A percentile compares a stretch with the other conserved stretches of the same genome.
Conservation (phyloP, 2,113 vertebrate species). For the Hypomesus transpacificus region DNA sequence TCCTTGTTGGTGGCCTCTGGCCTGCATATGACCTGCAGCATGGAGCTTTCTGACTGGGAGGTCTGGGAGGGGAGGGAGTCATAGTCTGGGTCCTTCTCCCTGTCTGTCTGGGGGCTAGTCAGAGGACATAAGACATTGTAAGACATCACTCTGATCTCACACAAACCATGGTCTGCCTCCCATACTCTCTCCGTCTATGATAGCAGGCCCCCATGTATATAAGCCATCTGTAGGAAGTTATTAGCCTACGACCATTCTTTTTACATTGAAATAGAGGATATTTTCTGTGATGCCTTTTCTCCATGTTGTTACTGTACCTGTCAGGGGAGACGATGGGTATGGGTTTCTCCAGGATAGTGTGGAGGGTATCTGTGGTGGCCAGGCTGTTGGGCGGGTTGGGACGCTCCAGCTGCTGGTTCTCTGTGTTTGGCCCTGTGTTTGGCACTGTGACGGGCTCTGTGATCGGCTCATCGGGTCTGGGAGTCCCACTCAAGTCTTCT, state of each 20-base stretch:
- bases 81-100: conserved; percentile 91
- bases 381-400: conserved; percentile 72
- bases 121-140: conserved; percentile 37
- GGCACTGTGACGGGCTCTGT: conserved; percentile 48
- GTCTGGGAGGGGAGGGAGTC: conserved; percentile 82
- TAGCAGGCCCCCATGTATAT: too few relatives aligned
- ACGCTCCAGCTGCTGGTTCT: conserved; percentile 49
- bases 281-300: too few relatives aligned
- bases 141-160: too few relatives aligned
- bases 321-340: conserved; percentile 77
- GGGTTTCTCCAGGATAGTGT: conserved; percentile 49
- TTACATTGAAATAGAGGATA: too few relatives aligned
- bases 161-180: too few relatives aligned
- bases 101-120: conserved; percentile 87
- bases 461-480: conserved; percentile 36
- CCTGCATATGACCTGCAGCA: conserved; percentile 95
- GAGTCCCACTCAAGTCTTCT: conserved; percentile 43
- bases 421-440: conserved; percentile 29
- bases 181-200: too few relatives aligned
- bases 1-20: conserved; percentile 85
- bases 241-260: too few relatives aligned
- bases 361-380: conserved; percentile 54
- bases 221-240: too few relatives aligned
- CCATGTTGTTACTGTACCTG: conserved; percentile 53
- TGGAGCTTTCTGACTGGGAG: conserved; percentile 93